Percentiles rank a stretch among this genome's conserved stretches.
Evolutionary conservation across 2,113 vertebrate genomes (phyloP).

Genomic region (Apodemus speciosus): DNA sequence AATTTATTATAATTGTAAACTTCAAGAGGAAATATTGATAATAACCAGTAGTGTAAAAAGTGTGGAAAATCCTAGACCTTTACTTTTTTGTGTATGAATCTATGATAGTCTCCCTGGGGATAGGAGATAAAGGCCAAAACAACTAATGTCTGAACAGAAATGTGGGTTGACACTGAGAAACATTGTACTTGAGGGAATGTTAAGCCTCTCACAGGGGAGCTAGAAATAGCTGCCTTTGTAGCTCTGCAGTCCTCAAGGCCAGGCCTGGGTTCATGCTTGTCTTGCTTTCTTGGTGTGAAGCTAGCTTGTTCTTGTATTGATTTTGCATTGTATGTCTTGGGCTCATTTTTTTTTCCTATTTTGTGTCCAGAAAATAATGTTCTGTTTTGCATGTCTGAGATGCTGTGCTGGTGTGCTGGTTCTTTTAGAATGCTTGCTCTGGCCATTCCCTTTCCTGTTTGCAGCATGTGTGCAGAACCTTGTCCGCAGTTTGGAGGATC

Average conservation of each 20-base stretch:
- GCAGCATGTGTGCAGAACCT: background rate
- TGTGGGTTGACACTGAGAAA: conserved; percentile 69
- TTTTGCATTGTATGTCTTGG: conserved; percentile 40
- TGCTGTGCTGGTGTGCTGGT: conserved; percentile 43
- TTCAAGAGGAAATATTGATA: conserved; percentile 84
- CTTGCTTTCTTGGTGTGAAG: conserved; percentile 43
- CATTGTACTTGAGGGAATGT: conserved; percentile 36
- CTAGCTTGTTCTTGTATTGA: conserved; percentile 41
- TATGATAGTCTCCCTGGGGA: conserved; percentile 84
- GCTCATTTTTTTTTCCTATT: conserved; percentile 50
- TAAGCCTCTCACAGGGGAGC: conserved; percentile 10
- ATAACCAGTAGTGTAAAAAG: conserved; percentile 84
- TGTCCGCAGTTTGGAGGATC: conserved; percentile 38
- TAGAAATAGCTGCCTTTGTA: conserved; percentile 39
- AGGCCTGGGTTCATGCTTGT: conserved; percentile 43
- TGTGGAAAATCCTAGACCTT: conserved; percentile 53
- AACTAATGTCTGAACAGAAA: conserved; percentile 73
- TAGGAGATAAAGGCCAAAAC: conserved; percentile 77
- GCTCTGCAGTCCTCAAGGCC: conserved; percentile 48
- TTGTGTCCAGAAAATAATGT: background rate
- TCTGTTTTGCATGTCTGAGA: conserved; percentile 57
- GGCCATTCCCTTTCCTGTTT: conserved; percentile 35
- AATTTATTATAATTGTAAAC: conserved; percentile 93
- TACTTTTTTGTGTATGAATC: conserved; percentile 78
- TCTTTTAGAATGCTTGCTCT: conserved; percentile 51